phyloP scores from a whole-genome alignment of 2,888 invertebrate species.

The Parascotia fuliginaria region DNA sequence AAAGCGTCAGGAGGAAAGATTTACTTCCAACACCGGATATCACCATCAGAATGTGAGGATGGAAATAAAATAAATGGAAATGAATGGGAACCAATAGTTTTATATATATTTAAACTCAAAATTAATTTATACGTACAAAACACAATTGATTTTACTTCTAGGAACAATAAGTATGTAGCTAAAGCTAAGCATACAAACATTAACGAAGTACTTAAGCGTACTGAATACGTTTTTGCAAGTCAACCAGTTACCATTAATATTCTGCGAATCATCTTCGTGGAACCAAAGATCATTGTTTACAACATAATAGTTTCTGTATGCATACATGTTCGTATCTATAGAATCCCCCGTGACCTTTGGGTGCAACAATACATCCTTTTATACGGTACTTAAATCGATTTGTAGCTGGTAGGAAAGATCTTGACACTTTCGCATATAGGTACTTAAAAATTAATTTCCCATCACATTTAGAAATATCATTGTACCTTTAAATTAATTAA shows the following conservation, averaged over 20 bases:
- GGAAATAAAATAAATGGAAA: too few species aligned
- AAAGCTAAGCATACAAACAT: not conserved
- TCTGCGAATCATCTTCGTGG: conserved; percentile 29
- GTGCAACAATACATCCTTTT: conserved; percentile 68
- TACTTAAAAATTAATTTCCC: too few species aligned
- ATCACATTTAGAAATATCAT: too few species aligned
- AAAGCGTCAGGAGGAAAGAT: too few species aligned
- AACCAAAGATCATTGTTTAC: conserved; percentile 34
- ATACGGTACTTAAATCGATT: conserved; percentile 65
- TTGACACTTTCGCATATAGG: conserved; percentile 52
- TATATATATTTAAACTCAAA: too few species aligned
- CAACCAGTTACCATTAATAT: conserved; percentile 35
- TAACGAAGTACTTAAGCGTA: conserved; percentile 3
- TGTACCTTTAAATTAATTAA: too few species aligned
- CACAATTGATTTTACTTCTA: not conserved
- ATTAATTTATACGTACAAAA: too few species aligned
- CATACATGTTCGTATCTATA: conserved; percentile 62
- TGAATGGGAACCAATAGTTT: too few species aligned
- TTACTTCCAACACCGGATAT: too few species aligned
- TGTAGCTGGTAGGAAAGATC: conserved; percentile 33
- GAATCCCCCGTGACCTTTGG: conserved; percentile 68
- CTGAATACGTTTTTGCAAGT: conserved; percentile 40
- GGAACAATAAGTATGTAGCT: not conserved
- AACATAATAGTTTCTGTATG: conserved; percentile 59
- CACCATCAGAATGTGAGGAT: too few species aligned